Evolutionary conservation across 2,888 invertebrate genomes (phyloP).

Genomic region (Cephus spinipes): DNA sequence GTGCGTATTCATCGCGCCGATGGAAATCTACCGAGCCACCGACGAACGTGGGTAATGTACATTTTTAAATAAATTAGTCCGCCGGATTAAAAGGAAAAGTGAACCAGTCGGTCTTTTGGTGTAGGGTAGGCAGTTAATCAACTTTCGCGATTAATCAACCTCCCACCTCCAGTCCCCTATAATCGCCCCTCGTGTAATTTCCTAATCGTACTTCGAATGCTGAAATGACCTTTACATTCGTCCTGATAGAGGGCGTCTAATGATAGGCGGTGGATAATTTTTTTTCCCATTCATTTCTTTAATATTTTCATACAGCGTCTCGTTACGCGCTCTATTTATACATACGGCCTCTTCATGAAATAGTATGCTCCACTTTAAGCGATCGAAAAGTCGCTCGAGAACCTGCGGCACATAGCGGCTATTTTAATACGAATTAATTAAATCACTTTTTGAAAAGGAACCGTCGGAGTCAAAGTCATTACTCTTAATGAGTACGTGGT

Average conservation of each 20-base stretch:
- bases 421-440: constrained; percentile 27
- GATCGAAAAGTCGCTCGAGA: neutral
- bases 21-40: neutral
- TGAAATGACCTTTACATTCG: neutral
- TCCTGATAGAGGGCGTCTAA: neutral
- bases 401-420: neutral
- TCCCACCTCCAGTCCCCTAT: neutral
- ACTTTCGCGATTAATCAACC: neutral
- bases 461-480: constrained; percentile 18
- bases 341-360: neutral
- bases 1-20: neutral
- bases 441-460: constrained; percentile 2
- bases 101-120: neutral
- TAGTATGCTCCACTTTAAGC: neutral
- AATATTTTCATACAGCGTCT: neutral
- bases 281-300: neutral
- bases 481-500: constrained; percentile 27
- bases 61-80: neutral
- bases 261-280: neutral
- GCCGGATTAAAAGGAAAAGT: neutral
- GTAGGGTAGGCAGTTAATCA: neutral
- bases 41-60: neutral
- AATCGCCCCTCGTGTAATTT: neutral
- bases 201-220: neutral
- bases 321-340: neutral